Conservation (phyloP, 2,888 invertebrate species). For the Melanargia galathea region DNA sequence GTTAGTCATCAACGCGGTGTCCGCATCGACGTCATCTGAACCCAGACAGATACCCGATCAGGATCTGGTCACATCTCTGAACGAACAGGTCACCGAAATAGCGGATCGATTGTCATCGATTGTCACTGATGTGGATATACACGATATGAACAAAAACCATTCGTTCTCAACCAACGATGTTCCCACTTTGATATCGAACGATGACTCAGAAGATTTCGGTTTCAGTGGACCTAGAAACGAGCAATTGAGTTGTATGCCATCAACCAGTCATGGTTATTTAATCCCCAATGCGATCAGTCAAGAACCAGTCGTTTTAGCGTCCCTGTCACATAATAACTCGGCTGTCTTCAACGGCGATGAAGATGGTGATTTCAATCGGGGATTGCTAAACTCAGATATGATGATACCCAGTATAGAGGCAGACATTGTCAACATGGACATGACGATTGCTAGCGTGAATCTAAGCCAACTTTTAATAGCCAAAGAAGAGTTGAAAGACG, state of each 20-base stretch:
- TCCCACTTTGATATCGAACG: conserved; percentile 63
- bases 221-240: conserved; percentile 66
- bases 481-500: conserved; percentile 71
- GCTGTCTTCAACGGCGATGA: conserved; percentile 73
- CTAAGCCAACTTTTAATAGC: conserved; percentile 82
- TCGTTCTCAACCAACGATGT: conserved; percentile 76
- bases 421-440: conserved; percentile 72
- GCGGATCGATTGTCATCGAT: conserved; percentile 75
- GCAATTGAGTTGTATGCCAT: conserved; percentile 79
- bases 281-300: conserved; percentile 84
- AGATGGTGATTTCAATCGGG: conserved; percentile 51
- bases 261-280: conserved; percentile 84
- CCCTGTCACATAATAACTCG: conserved; percentile 76
- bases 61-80: conserved; percentile 73
- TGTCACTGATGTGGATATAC: conserved; percentile 63
- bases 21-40: conserved; percentile 58
- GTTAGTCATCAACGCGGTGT: conserved; percentile 68
- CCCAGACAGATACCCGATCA: conserved; percentile 69
- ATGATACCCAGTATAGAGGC: conserved; percentile 71
- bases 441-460: conserved; percentile 85
- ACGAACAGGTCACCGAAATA: conserved; percentile 78
- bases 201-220: conserved; percentile 55
- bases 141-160: conserved; percentile 64
- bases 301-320: conserved; percentile 79
- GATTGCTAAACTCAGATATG: conserved; percentile 61